Evolutionary conservation across 1,140 invertebrate genomes (phyloP).

Genomic region (Drosophila ironensis): DNA sequence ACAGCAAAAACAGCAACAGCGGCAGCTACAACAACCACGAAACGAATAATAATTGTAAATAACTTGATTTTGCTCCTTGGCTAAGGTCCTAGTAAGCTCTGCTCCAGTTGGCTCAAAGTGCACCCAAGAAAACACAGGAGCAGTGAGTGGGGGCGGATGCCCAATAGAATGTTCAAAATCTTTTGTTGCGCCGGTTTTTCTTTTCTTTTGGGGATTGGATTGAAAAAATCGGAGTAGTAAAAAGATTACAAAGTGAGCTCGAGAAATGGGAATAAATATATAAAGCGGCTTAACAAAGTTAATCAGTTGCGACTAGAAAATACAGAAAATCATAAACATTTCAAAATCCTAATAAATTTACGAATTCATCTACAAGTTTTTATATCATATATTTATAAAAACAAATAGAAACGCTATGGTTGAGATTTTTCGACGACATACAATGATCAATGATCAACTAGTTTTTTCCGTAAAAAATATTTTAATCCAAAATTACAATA

Average conservation of each 20-base stretch:
- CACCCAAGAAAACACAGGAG: conserved; percentile 34
- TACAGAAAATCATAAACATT: not conserved
- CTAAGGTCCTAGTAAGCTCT: conserved; percentile 21
- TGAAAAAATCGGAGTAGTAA: no score
- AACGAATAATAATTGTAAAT: conserved; percentile 73
- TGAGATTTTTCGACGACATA: no score
- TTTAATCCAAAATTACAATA: no score
- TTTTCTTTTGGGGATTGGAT: no score
- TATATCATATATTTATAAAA: no score
- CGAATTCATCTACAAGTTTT: no score
- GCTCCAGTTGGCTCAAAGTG: conserved; percentile 43
- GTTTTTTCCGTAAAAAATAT: no score
- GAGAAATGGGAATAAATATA: not conserved
- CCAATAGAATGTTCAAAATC: conserved; percentile 44
- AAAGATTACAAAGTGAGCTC: no score
- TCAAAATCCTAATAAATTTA: not conserved
- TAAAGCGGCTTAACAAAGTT: not conserved
- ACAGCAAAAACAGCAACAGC: not conserved
- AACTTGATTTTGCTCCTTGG: conserved; percentile 55
- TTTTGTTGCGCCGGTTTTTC: conserved; percentile 1
- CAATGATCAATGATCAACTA: no score
- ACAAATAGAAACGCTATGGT: no score
- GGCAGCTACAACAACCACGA: conserved; percentile 20
- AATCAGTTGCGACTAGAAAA: not conserved
- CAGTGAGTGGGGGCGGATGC: conserved; percentile 12